Conservation (phyloP, 2,888 invertebrate genomes). For the Carabus problematicus region DNA sequence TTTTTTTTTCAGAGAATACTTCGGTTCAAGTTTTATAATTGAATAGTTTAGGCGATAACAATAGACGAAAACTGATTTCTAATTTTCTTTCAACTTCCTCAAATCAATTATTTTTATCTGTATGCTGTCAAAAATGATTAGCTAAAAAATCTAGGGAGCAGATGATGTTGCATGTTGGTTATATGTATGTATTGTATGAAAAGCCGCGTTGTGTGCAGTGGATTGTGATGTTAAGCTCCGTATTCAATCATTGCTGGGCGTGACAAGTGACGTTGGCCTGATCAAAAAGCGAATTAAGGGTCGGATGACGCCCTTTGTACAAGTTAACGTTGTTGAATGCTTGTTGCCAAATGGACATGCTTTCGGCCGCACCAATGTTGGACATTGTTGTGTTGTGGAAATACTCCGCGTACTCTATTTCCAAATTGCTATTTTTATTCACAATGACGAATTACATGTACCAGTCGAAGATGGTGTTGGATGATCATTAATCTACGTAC, state of each 20-base stretch:
- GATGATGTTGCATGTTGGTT: conserved; percentile 4
- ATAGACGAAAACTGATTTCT: too few relatives aligned
- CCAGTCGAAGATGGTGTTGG: conserved; percentile 19
- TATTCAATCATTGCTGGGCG: conserved; percentile 24
- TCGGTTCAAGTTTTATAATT: too few relatives aligned
- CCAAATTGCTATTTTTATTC: conserved; percentile 32
- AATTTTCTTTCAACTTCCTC: too few relatives aligned
- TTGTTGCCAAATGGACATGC: not conserved
- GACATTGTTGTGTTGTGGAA: conserved; percentile 2
- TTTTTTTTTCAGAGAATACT: too few relatives aligned
- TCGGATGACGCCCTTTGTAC: conserved; percentile 15
- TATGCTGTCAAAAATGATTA: not conserved
- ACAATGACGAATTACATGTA: conserved; percentile 31
- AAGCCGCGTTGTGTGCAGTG: conserved; percentile 6
- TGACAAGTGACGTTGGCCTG: conserved; percentile 27
- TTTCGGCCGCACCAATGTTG: not conserved
- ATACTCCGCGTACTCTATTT: conserved; percentile 10
- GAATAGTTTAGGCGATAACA: too few relatives aligned
- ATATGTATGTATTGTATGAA: not conserved
- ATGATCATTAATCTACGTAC: conserved; percentile 33
- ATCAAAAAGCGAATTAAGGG: conserved; percentile 23
- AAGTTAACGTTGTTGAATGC: conserved; percentile 27
- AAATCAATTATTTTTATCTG: too few relatives aligned
- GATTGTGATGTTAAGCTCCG: conserved; percentile 15
- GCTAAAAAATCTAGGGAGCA: conserved; percentile 8